Evolutionary conservation across 2,888 invertebrate genomes (phyloP).

Genomic region (Acrobasis consociella): DNA sequence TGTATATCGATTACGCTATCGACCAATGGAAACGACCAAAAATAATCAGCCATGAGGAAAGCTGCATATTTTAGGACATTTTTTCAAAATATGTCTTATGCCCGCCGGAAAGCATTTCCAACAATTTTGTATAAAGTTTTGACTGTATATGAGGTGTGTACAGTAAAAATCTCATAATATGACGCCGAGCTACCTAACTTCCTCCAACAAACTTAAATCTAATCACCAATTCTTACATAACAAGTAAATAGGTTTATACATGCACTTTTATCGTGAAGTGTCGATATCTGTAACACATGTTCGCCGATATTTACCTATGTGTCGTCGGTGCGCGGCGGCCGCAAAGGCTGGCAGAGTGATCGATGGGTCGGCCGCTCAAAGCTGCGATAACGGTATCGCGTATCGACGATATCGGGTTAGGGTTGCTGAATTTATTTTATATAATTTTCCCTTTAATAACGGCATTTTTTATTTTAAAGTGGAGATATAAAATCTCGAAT

Average conservation of each 20-base stretch:
- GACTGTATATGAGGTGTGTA: too few relatives aligned
- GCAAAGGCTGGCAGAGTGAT: slow-evolving; percentile 72
- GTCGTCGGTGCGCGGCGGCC: slow-evolving; percentile 56
- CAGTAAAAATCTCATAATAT: too few relatives aligned
- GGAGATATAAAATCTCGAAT: too few relatives aligned
- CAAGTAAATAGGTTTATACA: slow-evolving; percentile 36
- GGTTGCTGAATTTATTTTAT: slow-evolving; percentile 39
- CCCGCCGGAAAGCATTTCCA: too few relatives aligned
- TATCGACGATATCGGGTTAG: slow-evolving; percentile 62
- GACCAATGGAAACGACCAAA: too few relatives aligned
- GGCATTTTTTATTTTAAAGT: too few relatives aligned
- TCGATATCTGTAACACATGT: slow-evolving; percentile 75
- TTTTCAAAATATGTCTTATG: too few relatives aligned
- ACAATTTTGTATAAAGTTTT: too few relatives aligned
- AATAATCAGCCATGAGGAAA: too few relatives aligned
- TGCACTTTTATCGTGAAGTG: slow-evolving; percentile 73
- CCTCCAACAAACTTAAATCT: not conserved
- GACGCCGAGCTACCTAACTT: not conserved
- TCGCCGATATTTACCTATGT: slow-evolving; percentile 68
- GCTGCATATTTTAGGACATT: too few relatives aligned
- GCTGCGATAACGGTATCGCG: slow-evolving; percentile 70
- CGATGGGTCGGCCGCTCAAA: slow-evolving; percentile 80
- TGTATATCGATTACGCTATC: too few relatives aligned
- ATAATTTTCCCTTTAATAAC: slow-evolving; percentile 14
- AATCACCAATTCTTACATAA: not conserved